phyloP scores from a whole-genome alignment of 1,140 invertebrate species.

The Panagrolaimus sp. region DNA sequence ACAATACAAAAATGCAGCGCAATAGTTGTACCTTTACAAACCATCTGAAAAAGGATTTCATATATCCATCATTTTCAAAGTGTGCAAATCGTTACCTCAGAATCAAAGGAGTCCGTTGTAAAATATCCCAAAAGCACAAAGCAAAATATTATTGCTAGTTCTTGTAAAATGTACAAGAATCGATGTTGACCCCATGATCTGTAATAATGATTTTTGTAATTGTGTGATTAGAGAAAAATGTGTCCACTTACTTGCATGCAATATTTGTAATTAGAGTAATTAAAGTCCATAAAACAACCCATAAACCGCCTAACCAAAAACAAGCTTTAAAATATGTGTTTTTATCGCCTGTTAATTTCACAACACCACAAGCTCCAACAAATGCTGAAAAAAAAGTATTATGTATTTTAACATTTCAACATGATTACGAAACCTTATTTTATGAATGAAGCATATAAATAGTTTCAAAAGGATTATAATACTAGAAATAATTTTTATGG shows the following conservation, averaged over 20 bases:
- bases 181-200: background rate
- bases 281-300: background rate
- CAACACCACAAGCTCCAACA: background rate
- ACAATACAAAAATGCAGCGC: background rate
- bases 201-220: background rate
- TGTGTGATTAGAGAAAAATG: background rate
- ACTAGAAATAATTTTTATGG: too few species aligned
- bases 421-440: too few species aligned
- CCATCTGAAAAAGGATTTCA: background rate
- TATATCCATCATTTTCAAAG: background rate
- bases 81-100: background rate
- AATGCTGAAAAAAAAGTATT: too few species aligned
- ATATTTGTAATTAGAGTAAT: background rate
- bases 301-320: background rate
- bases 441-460: too few species aligned
- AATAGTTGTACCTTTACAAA: background rate
- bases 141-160: background rate
- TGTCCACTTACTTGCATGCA: background rate
- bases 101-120: background rate
- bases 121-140: background rate
- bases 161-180: background rate
- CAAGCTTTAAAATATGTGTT: background rate
- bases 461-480: too few species aligned
- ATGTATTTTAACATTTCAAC: too few species aligned
- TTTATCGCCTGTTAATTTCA: background rate